Evolutionary conservation across 2,888 invertebrate species (phyloP).

Genomic region (Clitarchus hookeri): DNA sequence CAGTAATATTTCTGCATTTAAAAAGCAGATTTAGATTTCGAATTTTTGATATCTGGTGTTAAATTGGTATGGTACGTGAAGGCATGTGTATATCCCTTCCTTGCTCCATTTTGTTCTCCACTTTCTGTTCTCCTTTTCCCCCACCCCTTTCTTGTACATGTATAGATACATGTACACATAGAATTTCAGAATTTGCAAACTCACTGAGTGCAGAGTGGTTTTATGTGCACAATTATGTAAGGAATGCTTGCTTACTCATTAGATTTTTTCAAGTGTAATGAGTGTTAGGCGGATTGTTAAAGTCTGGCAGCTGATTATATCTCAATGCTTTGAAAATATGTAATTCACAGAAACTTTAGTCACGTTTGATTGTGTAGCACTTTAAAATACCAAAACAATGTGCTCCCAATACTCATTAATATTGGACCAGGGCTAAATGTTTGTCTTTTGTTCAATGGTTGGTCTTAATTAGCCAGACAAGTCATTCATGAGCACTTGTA

Average conservation of each 20-base stretch:
- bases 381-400: neutral
- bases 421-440: neutral
- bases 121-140: neutral
- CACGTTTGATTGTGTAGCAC: neutral
- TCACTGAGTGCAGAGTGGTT: neutral
- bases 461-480: neutral
- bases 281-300: neutral
- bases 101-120: neutral
- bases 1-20: neutral
- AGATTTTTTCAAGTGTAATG: too few relatives aligned
- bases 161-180: neutral
- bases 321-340: neutral
- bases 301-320: neutral
- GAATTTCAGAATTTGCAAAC: neutral
- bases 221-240: neutral
- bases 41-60: neutral
- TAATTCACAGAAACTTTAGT: neutral
- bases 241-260: neutral
- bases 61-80: neutral
- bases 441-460: neutral
- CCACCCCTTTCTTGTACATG: neutral
- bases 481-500: neutral
- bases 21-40: neutral
- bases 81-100: neutral
- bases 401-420: neutral